A percentile compares a stretch with the other conserved stretches of the same genome.
Conservation (phyloP, 2,113 vertebrate genomes). For the Catharus bicknelli region DNA sequence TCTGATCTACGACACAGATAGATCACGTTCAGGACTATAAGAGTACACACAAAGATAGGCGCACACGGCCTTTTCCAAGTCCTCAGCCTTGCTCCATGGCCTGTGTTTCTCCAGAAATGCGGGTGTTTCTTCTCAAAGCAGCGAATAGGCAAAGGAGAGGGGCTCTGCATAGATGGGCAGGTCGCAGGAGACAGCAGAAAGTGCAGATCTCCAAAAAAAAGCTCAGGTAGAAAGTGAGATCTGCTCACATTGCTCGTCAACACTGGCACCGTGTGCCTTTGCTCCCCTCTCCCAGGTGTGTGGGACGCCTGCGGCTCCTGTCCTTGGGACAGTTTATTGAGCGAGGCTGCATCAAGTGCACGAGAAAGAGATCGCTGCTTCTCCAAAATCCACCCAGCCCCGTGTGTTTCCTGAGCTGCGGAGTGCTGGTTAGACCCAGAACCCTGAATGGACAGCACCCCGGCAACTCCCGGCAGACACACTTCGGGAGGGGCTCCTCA, state of each 20-base stretch:
- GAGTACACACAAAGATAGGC: background rate
- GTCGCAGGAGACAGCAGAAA: background rate
- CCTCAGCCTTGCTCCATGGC: background rate
- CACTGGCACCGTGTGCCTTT: background rate
- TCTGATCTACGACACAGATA: conserved; percentile 44
- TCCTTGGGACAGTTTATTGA: background rate
- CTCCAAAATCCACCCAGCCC: background rate
- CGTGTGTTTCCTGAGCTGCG: background rate
- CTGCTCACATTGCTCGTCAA: background rate
- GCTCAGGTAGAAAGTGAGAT: background rate
- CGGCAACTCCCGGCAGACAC: background rate
- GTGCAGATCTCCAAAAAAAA: background rate
- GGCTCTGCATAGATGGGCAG: background rate
- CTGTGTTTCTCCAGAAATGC: background rate
- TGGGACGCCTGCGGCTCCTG: background rate
- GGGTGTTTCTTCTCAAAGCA: background rate
- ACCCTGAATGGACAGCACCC: accelerated
- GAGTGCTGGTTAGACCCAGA: background rate
- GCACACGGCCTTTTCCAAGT: background rate
- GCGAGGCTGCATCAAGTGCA: background rate
- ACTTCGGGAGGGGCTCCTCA: background rate
- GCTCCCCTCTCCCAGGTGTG: accelerated
- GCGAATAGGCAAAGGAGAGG: background rate
- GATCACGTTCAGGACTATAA: conserved; percentile 35
- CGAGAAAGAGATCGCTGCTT: background rate